phyloP scores from a whole-genome alignment of 2,797 vertebrate species.

The Amblyraja radiata region DNA sequence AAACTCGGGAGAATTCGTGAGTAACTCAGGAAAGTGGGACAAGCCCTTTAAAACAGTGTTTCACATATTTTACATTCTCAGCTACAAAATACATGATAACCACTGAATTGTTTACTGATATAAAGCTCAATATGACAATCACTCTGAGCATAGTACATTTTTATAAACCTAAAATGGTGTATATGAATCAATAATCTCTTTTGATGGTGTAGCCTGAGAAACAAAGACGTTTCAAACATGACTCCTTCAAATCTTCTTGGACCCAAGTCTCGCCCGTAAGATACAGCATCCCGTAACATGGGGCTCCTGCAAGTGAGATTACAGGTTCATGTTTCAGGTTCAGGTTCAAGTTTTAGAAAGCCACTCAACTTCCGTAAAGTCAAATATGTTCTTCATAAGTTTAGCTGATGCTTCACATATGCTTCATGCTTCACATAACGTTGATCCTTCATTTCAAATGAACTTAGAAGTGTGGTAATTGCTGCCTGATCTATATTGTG shows the following conservation, averaged over 20 bases:
- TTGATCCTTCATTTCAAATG: background rate
- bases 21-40: too few relatives aligned
- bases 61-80: background rate
- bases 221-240: background rate
- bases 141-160: background rate
- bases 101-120: background rate
- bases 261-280: background rate
- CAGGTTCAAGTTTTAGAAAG: background rate
- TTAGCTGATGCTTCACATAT: too few relatives aligned
- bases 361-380: background rate
- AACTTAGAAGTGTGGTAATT: constrained; percentile 7
- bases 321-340: background rate
- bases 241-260: background rate
- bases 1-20: too few relatives aligned
- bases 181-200: background rate
- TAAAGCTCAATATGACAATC: background rate
- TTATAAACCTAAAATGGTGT: background rate
- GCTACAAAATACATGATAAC: background rate
- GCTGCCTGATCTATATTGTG: background rate
- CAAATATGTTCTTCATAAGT: background rate
- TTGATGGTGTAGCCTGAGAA: background rate
- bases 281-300: background rate
- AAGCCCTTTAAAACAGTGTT: background rate
- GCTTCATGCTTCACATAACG: background rate
- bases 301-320: background rate